Conservation (phyloP, 2,113 vertebrate genomes). For the Podarcis muralis region DNA sequence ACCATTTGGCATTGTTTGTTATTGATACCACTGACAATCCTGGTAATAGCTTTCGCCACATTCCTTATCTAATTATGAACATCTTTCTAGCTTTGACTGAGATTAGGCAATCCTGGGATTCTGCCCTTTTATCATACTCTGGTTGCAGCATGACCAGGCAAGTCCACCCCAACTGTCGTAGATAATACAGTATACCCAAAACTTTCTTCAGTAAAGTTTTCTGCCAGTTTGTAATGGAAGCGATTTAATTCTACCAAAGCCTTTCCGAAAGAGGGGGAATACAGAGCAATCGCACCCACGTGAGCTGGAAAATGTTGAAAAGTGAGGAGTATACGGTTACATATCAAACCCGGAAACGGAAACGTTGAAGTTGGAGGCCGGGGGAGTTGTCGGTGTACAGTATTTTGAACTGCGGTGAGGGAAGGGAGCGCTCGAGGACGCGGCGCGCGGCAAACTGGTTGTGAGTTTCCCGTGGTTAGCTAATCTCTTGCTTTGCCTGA, state of each 20-base stretch:
- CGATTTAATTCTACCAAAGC: neutral
- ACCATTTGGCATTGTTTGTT: too few relatives aligned
- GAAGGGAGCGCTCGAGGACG: neutral
- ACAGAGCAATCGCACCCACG: neutral
- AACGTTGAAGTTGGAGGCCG: neutral
- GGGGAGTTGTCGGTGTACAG: neutral
- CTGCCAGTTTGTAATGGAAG: too few relatives aligned
- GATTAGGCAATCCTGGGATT: too few relatives aligned
- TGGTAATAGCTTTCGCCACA: too few relatives aligned
- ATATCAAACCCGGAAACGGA: conserved; percentile 57
- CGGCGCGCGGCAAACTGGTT: accelerated
- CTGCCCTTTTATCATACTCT: too few relatives aligned
- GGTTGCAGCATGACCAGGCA: too few relatives aligned
- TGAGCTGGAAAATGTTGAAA: neutral
- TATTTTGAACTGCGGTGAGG: neutral
- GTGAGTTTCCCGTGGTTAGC: neutral
- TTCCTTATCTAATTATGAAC: too few relatives aligned
- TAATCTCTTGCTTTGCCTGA: neutral
- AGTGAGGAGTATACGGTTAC: neutral
- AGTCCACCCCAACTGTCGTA: neutral
- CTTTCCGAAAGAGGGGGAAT: neutral
- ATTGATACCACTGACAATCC: too few relatives aligned
- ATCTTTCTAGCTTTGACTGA: too few relatives aligned
- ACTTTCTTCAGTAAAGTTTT: neutral
- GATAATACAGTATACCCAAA: neutral